Evolutionary conservation across 2,888 invertebrate genomes (phyloP).

Genomic region (Liopterus haemorrhoidalis): DNA sequence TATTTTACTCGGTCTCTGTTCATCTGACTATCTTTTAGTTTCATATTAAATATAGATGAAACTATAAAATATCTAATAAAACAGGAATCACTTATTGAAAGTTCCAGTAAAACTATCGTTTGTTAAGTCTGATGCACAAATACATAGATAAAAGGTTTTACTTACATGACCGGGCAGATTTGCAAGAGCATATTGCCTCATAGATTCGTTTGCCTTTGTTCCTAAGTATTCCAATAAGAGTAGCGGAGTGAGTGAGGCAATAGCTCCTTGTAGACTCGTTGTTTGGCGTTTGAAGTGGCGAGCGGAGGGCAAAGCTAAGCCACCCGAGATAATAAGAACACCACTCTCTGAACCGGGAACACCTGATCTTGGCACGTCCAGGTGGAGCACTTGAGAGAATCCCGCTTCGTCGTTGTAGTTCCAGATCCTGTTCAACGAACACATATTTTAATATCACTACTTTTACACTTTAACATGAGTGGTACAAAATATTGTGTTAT

Average conservation of each 20-base stretch:
- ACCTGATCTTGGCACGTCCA: slow-evolving; percentile 58
- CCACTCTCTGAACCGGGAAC: slow-evolving; percentile 62
- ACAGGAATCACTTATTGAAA: too few species aligned
- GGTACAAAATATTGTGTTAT: too few species aligned
- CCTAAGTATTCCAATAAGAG: slow-evolving; percentile 50
- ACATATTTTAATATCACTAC: too few species aligned
- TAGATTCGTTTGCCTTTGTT: slow-evolving; percentile 47
- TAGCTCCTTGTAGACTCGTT: slow-evolving; percentile 47
- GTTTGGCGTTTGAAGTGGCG: slow-evolving; percentile 32
- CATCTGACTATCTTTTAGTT: slow-evolving; percentile 6
- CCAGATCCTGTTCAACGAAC: slow-evolving; percentile 63
- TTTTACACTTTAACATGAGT: too few species aligned
- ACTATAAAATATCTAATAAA: too few species aligned
- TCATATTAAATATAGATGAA: too few species aligned
- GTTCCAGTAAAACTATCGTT: too few species aligned
- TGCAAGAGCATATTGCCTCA: slow-evolving; percentile 49
- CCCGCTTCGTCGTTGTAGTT: slow-evolving; percentile 66
- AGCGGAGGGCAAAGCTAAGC: slow-evolving; percentile 52
- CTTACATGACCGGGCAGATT: slow-evolving; percentile 54
- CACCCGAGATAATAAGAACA: slow-evolving; percentile 56
- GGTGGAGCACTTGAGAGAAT: slow-evolving; percentile 61
- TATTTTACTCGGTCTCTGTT: slow-evolving; percentile 7
- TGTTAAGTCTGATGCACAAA: background rate
- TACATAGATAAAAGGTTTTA: slow-evolving; percentile 5
- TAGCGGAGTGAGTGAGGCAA: slow-evolving; percentile 55